Evolutionary conservation across 2,888 invertebrate genomes (phyloP).

Genomic region (Gari tellinella): DNA sequence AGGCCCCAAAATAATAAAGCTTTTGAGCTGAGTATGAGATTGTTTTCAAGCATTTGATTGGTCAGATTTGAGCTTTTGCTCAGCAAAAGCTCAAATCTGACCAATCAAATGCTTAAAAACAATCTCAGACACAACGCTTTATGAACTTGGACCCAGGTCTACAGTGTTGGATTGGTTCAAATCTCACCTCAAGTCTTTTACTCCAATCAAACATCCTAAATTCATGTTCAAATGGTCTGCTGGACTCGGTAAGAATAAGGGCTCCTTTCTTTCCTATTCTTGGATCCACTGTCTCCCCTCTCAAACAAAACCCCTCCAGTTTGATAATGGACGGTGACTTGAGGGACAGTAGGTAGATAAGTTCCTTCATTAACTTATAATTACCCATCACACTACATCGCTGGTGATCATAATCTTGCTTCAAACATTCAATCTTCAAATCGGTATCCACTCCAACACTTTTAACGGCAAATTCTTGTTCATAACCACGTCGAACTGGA

Average conservation of each 20-base stretch:
- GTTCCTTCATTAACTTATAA: constrained; percentile 74
- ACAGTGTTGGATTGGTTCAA: too few relatives aligned
- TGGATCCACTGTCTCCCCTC: constrained; percentile 71
- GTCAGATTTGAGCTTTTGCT: too few relatives aligned
- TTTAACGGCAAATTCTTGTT: constrained; percentile 67
- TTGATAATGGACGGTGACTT: constrained; percentile 67
- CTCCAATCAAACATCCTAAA: constrained; percentile 49
- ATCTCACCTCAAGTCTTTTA: constrained; percentile 63
- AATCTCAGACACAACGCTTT: too few relatives aligned
- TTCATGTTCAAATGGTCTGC: too few relatives aligned
- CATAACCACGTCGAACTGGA: constrained; percentile 36
- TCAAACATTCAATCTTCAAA: constrained; percentile 76
- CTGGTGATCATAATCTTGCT: constrained; percentile 71
- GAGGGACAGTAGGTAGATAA: constrained; percentile 67
- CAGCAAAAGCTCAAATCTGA: too few relatives aligned
- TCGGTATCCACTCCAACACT: constrained; percentile 70
- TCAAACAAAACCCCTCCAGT: constrained; percentile 76
- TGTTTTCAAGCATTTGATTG: too few relatives aligned
- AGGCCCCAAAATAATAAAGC: too few relatives aligned
- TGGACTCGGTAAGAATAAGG: constrained; percentile 69
- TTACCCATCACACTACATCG: constrained; percentile 74
- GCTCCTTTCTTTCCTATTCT: constrained; percentile 71
- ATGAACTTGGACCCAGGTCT: too few relatives aligned
- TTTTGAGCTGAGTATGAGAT: too few relatives aligned
- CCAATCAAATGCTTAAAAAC: too few relatives aligned